Evolutionary conservation across 2,888 invertebrate genomes (phyloP).

Genomic region (Automeris io): DNA sequence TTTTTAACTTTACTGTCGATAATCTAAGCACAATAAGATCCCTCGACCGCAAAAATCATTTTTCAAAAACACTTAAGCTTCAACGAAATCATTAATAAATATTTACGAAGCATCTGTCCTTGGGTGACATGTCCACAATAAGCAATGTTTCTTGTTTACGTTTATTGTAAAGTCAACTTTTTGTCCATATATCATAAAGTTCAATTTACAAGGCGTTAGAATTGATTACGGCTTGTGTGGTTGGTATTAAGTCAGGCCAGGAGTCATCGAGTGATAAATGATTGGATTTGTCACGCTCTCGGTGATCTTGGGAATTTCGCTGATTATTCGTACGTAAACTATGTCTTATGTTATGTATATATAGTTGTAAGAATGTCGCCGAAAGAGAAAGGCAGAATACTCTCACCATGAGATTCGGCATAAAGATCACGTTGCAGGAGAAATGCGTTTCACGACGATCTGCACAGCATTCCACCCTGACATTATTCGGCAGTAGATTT

Average conservation of each 20-base stretch:
- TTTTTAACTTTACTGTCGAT: no score
- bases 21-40: neutral
- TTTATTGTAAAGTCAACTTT: neutral
- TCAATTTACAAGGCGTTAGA: neutral
- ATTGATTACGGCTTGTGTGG: conserved; percentile 13
- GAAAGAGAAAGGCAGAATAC: no score
- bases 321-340: conserved; percentile 30
- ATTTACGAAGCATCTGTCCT: conserved; percentile 55
- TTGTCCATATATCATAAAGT: neutral
- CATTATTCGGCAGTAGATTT: no score
- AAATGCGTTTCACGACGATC: no score
- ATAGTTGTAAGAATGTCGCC: no score
- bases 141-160: conserved; percentile 18
- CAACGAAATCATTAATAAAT: conserved; percentile 51
- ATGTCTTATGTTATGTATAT: no score
- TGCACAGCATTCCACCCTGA: no score
- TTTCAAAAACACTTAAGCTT: conserved; percentile 27
- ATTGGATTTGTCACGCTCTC: conserved; percentile 33
- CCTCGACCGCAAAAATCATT: conserved; percentile 10
- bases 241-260: conserved; percentile 14
- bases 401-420: no score
- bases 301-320: conserved; percentile 28
- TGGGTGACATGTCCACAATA: conserved; percentile 23
- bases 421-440: no score
- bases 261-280: conserved; percentile 32